Evolutionary conservation across 1,140 invertebrate genomes (phyloP).

Genomic region (Pomacea maculata): DNA sequence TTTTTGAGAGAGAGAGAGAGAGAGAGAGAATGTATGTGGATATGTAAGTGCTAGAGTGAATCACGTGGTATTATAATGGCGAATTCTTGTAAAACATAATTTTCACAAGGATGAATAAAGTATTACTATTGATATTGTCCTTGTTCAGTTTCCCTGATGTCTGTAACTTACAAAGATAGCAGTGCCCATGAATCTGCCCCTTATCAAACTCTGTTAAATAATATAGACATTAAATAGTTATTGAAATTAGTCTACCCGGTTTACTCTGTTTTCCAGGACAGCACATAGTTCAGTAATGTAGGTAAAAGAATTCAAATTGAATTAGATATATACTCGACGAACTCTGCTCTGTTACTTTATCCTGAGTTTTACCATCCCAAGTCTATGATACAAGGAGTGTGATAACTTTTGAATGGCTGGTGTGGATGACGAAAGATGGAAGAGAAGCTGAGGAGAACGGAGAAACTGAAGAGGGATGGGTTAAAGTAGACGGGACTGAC

Average conservation of each 20-base stretch:
- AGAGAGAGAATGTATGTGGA: neutral
- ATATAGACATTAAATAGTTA: too few relatives aligned
- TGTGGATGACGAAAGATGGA: neutral
- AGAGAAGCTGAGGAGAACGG: neutral
- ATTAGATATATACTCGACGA: conserved; percentile 5
- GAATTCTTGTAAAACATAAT: neutral
- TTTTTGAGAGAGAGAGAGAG: neutral
- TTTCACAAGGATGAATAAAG: neutral
- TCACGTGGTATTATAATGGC: neutral
- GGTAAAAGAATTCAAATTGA: neutral
- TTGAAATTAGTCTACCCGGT: too few relatives aligned
- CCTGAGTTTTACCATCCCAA: conserved; percentile 15
- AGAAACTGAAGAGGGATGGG: neutral
- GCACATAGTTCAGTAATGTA: too few relatives aligned
- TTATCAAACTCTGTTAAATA: too few relatives aligned
- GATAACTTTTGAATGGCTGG: neutral
- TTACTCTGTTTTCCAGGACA: too few relatives aligned
- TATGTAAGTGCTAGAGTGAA: neutral
- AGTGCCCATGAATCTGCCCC: too few relatives aligned
- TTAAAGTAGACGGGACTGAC: neutral
- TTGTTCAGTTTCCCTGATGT: too few relatives aligned
- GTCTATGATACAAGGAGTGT: neutral
- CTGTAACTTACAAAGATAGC: too few relatives aligned
- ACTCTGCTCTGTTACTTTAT: conserved; percentile 2
- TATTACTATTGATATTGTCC: neutral